These are phyloP conservation scores for Eristalis tenax DNA, from an alignment of 2,888 invertebrate species.

Conservation along the genomic window DNA sequence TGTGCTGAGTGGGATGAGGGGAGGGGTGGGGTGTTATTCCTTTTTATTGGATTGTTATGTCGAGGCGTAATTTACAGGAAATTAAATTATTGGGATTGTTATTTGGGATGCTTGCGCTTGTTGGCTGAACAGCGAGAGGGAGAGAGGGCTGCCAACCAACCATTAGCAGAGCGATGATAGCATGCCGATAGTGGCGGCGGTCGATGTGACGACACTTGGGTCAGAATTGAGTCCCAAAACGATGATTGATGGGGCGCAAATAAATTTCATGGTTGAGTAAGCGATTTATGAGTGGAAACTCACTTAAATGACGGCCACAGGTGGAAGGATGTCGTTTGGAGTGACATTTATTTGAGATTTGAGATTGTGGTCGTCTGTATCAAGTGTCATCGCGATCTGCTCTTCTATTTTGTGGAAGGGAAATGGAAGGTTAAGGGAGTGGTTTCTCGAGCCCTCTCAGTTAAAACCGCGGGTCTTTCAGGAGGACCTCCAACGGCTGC, in stretches of 20 bases:
- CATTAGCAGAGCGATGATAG: not conserved
- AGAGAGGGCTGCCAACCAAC: not conserved
- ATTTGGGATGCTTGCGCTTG: slow-evolving; percentile 6
- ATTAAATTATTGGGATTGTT: slow-evolving; percentile 68
- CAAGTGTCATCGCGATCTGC: no score
- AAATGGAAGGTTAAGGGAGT: no score
- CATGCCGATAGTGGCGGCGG: not conserved
- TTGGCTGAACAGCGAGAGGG: no score
- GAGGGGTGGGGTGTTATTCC: slow-evolving; percentile 29
- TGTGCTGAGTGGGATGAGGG: not conserved
- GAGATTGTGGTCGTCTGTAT: no score
- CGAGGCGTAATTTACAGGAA: slow-evolving; percentile 65
- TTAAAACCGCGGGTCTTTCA: no score
- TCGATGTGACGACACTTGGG: not conserved
- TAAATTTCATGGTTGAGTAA: not conserved
- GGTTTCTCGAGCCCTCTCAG: no score
- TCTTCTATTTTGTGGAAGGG: no score
- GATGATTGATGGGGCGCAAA: slow-evolving; percentile 1
- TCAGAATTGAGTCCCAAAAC: not conserved
- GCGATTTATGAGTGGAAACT: not conserved
- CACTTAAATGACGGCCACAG: not conserved
- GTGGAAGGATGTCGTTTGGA: not conserved
- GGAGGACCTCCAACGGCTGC: no score
- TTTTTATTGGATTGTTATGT: slow-evolving; percentile 69
- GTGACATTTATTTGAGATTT: not conserved